phyloP scores from a whole-genome alignment of 2,888 invertebrate species.

The Spatulosminthurus flaviceps region DNA sequence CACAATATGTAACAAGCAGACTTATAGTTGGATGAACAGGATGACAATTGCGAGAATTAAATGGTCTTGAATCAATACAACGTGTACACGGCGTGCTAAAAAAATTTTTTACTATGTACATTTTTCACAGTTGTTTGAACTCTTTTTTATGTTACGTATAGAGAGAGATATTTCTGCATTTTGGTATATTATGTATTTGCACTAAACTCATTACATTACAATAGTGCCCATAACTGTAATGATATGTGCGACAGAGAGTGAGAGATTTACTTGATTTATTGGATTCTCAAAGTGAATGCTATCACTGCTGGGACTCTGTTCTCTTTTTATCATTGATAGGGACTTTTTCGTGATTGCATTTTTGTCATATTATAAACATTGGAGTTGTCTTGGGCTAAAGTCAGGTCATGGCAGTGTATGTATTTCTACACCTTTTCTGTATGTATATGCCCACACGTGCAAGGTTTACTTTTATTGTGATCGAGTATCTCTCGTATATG shows the following conservation, averaged over 20 bases:
- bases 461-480: no score
- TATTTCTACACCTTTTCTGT: neutral
- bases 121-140: no score
- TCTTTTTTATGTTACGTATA: no score
- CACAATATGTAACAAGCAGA: no score
- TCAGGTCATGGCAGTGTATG: conserved; percentile 11
- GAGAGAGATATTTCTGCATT: no score
- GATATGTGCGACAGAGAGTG: neutral
- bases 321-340: neutral
- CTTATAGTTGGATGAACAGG: neutral
- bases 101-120: no score
- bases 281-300: neutral
- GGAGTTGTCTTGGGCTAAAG: conserved; percentile 4
- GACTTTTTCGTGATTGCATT: neutral
- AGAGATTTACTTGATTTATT: conserved; percentile 14
- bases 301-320: neutral
- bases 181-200: no score
- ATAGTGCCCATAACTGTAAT: no score
- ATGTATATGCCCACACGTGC: neutral
- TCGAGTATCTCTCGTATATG: no score
- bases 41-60: neutral
- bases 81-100: no score
- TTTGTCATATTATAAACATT: neutral
- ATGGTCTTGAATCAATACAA: neutral
- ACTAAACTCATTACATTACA: no score